A percentile compares a stretch with the other conserved stretches of the same genome.
Evolutionary conservation across 2,113 vertebrate species (phyloP).

Genomic region (Cyphomyrus discorhynchus): DNA sequence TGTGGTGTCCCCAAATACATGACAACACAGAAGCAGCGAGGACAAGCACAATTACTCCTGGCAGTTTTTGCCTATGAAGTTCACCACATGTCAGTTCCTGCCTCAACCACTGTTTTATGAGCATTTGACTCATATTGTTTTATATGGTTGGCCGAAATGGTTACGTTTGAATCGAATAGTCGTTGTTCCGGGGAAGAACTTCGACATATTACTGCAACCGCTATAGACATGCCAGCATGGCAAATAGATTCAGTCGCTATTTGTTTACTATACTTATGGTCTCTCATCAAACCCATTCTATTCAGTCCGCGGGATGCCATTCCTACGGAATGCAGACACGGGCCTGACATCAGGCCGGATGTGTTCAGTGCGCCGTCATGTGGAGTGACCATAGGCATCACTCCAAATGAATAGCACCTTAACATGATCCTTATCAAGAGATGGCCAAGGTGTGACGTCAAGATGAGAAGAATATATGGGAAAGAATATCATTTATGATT

Average conservation of each 20-base stretch:
- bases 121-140: background rate
- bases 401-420: background rate
- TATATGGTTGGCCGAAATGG: background rate
- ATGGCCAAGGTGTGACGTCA: background rate
- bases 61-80: background rate
- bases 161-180: background rate
- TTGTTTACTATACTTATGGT: background rate
- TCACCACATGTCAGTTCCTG: background rate
- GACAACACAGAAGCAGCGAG: background rate
- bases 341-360: background rate
- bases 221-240: background rate
- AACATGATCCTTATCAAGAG: background rate
- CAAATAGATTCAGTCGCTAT: background rate
- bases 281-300: background rate
- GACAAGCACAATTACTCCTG: background rate
- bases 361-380: background rate
- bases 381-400: background rate
- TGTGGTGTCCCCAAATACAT: background rate
- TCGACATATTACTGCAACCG: background rate
- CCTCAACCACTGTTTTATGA: background rate
- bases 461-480: background rate
- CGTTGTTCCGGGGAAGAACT: constrained; percentile 1
- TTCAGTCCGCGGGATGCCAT: background rate
- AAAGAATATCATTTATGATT: background rate
- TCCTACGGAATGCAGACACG: background rate